phyloP scores from a whole-genome alignment of 2,888 invertebrate species.

The Cynaeus angustus region DNA sequence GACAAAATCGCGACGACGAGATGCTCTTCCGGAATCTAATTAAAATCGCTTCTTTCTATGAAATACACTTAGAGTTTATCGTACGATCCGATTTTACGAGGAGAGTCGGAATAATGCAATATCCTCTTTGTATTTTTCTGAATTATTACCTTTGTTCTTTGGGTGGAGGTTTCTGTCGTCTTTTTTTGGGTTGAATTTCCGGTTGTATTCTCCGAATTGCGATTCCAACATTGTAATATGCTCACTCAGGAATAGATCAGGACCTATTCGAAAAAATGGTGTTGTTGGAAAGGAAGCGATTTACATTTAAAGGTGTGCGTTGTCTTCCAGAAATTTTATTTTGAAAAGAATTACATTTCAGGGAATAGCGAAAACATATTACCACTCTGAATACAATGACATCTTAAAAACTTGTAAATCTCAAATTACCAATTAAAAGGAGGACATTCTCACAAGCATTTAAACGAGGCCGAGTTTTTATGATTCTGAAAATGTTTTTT shows the following conservation, averaged over 20 bases:
- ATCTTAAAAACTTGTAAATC: too few species aligned
- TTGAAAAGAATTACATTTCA: too few species aligned
- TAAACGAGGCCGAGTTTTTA: too few species aligned
- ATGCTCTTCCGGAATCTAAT: slow-evolving; percentile 7
- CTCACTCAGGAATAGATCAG: slow-evolving; percentile 40
- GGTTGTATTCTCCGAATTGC: slow-evolving; percentile 22
- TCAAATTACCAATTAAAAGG: too few species aligned
- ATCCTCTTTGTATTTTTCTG: slow-evolving; percentile 42
- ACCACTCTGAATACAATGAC: too few species aligned
- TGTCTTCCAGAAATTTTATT: too few species aligned
- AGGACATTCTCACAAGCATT: too few species aligned
- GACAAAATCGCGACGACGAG: slow-evolving; percentile 27
- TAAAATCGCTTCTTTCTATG: slow-evolving; percentile 21
- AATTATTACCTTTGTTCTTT: slow-evolving; percentile 48
- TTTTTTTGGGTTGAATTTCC: slow-evolving; percentile 25
- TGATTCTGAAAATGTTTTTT: too few species aligned
- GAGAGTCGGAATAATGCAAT: slow-evolving; percentile 38
- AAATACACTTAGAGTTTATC: slow-evolving; percentile 37
- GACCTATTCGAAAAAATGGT: not conserved
- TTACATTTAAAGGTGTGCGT: slow-evolving; percentile 3
- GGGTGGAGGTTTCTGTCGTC: slow-evolving; percentile 6
- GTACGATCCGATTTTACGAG: slow-evolving; percentile 30
- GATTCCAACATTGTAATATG: slow-evolving; percentile 42
- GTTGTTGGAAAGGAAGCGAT: not conserved
- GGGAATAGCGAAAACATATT: too few species aligned